These are phyloP conservation scores for Sesamia inferens DNA, from an alignment of 2,888 invertebrate species.

Conservation along the genomic window DNA sequence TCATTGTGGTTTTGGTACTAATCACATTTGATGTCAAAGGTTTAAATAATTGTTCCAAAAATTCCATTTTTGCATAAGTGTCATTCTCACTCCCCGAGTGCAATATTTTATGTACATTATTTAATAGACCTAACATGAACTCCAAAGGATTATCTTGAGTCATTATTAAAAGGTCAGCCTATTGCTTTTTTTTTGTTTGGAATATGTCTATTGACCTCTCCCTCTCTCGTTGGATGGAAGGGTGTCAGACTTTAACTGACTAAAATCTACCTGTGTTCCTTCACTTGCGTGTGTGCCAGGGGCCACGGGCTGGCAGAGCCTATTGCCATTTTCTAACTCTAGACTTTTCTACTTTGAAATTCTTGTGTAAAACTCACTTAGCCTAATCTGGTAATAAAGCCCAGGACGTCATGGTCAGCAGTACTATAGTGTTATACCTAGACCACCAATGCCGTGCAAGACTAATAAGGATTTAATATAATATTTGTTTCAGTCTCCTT, in stretches of 20 bases:
- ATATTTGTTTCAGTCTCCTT: conserved; percentile 92
- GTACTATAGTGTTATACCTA: neutral
- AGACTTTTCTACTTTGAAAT: neutral
- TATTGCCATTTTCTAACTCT: neutral
- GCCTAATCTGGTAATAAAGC: neutral
- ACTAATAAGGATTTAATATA: neutral
- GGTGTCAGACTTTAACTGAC: no score
- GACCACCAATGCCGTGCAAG: neutral
- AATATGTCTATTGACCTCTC: no score
- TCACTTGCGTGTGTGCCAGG: no score
- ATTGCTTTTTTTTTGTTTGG: neutral
- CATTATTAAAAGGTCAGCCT: neutral
- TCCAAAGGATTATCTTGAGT: neutral
- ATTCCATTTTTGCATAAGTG: no score
- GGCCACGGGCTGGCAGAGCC: no score
- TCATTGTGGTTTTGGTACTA: no score
- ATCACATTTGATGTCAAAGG: no score
- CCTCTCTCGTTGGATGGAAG: no score
- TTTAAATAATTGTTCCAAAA: no score
- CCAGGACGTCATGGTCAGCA: neutral
- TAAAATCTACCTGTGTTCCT: no score
- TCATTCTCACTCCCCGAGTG: no score
- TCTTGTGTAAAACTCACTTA: neutral
- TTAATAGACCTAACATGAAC: neutral
- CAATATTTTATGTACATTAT: no score